Evolutionary conservation across 2,888 invertebrate species (phyloP).

Genomic region (Pasiphila rectangulata): DNA sequence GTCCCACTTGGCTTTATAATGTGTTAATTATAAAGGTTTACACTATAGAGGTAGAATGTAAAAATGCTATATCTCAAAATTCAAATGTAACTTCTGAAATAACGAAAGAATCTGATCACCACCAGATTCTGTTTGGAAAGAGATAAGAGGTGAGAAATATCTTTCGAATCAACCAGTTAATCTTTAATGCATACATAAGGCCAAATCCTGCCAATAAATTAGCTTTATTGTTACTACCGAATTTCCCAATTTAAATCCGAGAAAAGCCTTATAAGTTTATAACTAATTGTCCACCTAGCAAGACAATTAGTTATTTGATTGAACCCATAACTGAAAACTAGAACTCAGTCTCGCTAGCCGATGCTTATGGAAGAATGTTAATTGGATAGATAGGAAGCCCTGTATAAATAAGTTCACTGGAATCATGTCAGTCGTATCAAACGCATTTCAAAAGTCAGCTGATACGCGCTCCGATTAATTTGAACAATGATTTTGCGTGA

Average conservation of each 20-base stretch:
- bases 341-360: neutral
- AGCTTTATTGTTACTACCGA: no score
- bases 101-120: no score
- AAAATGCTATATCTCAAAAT: neutral
- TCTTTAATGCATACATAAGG: no score
- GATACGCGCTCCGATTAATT: slow-evolving; percentile 43
- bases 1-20: slow-evolving; percentile 8
- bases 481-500: slow-evolving; percentile 37
- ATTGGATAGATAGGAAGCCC: neutral
- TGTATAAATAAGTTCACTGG: neutral
- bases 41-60: neutral
- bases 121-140: no score
- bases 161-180: no score
- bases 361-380: neutral
- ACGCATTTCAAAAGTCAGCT: slow-evolving; percentile 24
- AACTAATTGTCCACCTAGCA: no score
- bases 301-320: no score
- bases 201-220: no score
- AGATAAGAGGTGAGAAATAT: no score
- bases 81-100: no score
- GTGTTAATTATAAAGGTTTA: slow-evolving; percentile 2
- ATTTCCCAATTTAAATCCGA: no score
- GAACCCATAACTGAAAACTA: neutral
- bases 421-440: slow-evolving; percentile 26
- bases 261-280: no score